Percentiles rank a stretch among this genome's conserved stretches.
These are phyloP conservation scores for Euphydryas editha DNA, from an alignment of 2,888 invertebrate species.

Conservation along the genomic window DNA sequence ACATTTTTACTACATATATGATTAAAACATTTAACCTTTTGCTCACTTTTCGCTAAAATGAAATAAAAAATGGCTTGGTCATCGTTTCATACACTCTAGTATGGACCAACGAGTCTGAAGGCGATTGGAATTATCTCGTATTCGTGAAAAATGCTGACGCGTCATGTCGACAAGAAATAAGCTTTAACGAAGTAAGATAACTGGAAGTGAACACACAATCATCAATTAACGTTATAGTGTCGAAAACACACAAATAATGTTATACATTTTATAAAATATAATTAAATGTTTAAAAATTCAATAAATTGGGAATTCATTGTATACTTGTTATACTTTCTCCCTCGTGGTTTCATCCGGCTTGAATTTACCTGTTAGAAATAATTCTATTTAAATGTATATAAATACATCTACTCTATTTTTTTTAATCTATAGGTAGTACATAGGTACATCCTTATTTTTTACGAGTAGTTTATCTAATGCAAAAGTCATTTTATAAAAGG, in stretches of 20 bases:
- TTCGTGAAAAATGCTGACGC: constrained; percentile 72
- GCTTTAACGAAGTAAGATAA: constrained; percentile 39
- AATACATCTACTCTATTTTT: no score
- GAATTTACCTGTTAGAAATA: no score
- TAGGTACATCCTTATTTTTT: no score
- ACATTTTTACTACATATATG: background rate
- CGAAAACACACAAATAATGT: background rate
- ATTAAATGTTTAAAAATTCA: no score
- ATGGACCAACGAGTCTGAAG: constrained; percentile 52
- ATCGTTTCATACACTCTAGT: constrained; percentile 55
- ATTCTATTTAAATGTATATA: no score
- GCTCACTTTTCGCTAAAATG: constrained; percentile 6
- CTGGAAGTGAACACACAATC: constrained; percentile 28
- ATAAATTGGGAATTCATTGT: no score
- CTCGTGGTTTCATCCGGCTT: no score
- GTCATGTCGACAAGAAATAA: constrained; percentile 45
- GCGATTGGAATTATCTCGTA: constrained; percentile 73
- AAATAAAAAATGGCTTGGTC: constrained; percentile 40
- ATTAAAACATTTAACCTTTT: no score
- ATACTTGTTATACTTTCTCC: no score
- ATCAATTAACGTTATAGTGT: background rate
- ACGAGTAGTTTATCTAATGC: no score
- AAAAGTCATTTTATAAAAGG: no score
- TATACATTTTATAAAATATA: background rate
- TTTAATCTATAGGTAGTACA: no score